Evolutionary conservation across 2,888 invertebrate species (phyloP).

Genomic region (Ptilodon capucinus): DNA sequence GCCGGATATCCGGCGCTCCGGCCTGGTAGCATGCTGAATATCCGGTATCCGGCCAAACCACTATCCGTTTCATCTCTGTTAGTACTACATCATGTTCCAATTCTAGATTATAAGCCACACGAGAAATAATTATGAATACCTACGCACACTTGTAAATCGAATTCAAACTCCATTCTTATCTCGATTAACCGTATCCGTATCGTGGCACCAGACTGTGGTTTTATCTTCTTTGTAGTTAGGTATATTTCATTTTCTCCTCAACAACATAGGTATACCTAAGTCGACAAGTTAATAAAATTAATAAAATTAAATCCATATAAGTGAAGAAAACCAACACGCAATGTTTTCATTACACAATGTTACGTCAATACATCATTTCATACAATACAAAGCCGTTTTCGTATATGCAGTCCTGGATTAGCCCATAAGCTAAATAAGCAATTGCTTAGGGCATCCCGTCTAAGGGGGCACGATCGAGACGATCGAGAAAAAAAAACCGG

Average conservation of each 20-base stretch:
- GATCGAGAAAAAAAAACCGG: no score
- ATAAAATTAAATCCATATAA: constrained; percentile 28
- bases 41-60: no score
- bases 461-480: no score
- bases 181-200: not conserved
- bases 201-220: not conserved
- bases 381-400: not conserved
- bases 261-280: not conserved
- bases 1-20: no score
- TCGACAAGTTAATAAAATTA: constrained; percentile 31
- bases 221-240: no score
- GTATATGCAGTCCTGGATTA: not conserved
- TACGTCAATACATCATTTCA: constrained; percentile 17
- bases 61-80: no score
- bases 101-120: not conserved
- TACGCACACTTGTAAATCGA: not conserved
- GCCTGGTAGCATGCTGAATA: no score
- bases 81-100: no score
- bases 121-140: not conserved
- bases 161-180: not conserved
- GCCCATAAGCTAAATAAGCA: not conserved
- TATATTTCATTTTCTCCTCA: no score
- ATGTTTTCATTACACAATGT: constrained; percentile 33
- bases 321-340: constrained; percentile 17
- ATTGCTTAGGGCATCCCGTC: no score